Evolutionary conservation across 2,888 invertebrate genomes (phyloP), one percentile per base, ranked within the genome.

Genomic region (Xanthorhoe spadicearia): DNA sequence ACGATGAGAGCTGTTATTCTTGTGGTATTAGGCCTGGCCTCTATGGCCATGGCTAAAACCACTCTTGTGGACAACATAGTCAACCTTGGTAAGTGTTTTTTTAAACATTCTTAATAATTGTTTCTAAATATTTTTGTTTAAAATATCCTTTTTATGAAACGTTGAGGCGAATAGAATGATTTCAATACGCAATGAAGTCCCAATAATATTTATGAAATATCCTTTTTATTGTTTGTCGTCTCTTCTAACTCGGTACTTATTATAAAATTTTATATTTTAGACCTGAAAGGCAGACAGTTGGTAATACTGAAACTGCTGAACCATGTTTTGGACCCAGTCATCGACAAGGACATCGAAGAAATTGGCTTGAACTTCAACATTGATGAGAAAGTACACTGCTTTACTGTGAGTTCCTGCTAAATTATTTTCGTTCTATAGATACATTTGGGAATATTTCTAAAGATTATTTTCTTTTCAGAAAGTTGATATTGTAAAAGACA

Each of bases 401-500:
- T 80, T 71, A 85, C 85, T 13, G 91, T 91, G 71, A 83, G 84
- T 80, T 13, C 5, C 17, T 48, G 4, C 1, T 43, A 13, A 43
- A 43, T 13, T 2, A 13, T 19, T 15, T n/a, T n/a, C n/a, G n/a
- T n/a, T n/a, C n/a, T 23, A 19, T 46, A 13, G 10, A 18, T 18
- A 18, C 46, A 13, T 4, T n/a, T 23, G 23, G 23, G 23, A 17
- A 32, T 15, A 35, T 19, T 9, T 50, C 0, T 19, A 43, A 43
- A 23, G 15, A 19, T 56, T 4, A 1, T 46, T 5, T 64, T 49
- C 35, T 6, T 49, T 71, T 83, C 28, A 95, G 94, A 94, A 94
- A 80, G 82, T 84, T 9, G 94, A 95, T 75, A 90, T 91, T 51
- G 94, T 95, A 1, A 93, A 94, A 71, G 90, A 93, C 72, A 95